A percentile compares a stretch with the other conserved stretches of the same genome.
phyloP scores from a whole-genome alignment of 1,140 invertebrate species.

The Chironomus tepperi region DNA sequence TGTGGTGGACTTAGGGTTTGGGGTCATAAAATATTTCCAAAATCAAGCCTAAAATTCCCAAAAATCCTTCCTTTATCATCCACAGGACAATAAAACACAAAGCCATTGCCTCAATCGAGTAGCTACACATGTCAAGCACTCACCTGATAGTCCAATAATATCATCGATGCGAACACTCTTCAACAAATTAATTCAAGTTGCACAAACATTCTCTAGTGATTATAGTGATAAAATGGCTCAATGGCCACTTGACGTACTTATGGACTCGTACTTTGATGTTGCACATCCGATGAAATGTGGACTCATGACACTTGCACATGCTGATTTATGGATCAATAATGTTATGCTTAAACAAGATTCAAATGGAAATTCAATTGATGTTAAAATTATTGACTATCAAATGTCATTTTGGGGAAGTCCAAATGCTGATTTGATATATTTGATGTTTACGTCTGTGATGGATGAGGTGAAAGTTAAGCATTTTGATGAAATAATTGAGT shows the following conservation, averaged over 20 bases:
- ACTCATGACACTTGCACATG: slow-evolving; percentile 36
- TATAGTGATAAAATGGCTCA: background rate
- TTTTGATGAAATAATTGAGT: background rate
- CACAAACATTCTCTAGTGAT: background rate
- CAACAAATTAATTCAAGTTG: background rate
- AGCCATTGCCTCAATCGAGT: too few species aligned
- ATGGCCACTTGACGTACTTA: background rate
- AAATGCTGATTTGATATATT: background rate
- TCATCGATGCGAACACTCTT: background rate
- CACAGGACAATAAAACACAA: too few species aligned
- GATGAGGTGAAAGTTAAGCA: background rate
- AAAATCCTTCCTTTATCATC: too few species aligned
- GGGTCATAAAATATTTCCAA: too few species aligned
- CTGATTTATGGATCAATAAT: slow-evolving; percentile 58
- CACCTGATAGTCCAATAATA: background rate
- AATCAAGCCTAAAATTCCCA: too few species aligned
- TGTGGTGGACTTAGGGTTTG: too few species aligned
- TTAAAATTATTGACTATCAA: background rate
- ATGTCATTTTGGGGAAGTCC: background rate
- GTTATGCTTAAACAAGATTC: slow-evolving; percentile 52
- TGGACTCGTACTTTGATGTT: background rate
- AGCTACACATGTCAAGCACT: background rate
- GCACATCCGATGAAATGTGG: background rate
- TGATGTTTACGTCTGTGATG: background rate
- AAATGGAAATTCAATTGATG: slow-evolving; percentile 37